phyloP scores from a whole-genome alignment of 2,888 invertebrate genomes.

The Notodonta ziczac region DNA sequence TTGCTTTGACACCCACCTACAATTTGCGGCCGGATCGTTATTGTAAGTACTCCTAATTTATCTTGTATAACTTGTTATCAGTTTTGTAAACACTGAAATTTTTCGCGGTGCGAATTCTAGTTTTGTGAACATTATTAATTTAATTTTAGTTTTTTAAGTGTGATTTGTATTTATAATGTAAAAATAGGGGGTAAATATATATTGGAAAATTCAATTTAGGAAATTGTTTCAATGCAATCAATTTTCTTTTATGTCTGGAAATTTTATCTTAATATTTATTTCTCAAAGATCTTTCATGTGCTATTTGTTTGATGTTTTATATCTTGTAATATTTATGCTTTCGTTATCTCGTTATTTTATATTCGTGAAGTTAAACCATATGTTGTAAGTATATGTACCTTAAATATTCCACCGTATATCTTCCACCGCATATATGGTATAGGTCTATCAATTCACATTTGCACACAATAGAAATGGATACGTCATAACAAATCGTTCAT shows the following conservation, averaged over 20 bases:
- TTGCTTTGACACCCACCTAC: constrained; percentile 27
- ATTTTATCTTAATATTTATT: not conserved
- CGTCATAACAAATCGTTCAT: constrained; percentile 17
- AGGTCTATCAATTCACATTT: not conserved
- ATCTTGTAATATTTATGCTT: too few species aligned
- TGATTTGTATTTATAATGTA: too few species aligned
- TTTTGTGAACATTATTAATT: not conserved
- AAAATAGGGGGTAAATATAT: too few species aligned
- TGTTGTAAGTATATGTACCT: too few species aligned
- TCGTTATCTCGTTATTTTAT: too few species aligned
- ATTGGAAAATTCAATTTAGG: too few species aligned
- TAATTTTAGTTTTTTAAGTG: too few species aligned
- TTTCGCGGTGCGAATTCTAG: constrained; percentile 27
- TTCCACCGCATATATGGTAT: too few species aligned
- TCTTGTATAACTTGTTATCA: constrained; percentile 28
- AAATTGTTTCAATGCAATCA: too few species aligned
- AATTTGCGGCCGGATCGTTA: constrained; percentile 17
- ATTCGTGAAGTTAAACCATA: too few species aligned
- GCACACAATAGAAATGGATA: constrained; percentile 21
- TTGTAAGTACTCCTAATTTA: constrained; percentile 34
- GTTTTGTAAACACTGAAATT: constrained; percentile 35
- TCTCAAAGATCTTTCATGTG: not conserved
- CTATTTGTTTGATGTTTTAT: too few species aligned
- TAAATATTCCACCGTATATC: too few species aligned
- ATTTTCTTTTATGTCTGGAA: not conserved